Evolutionary conservation across 2,888 invertebrate genomes (phyloP), one percentile per base, ranked within the genome.

Genomic region (Scaptomyza polygonia): DNA sequence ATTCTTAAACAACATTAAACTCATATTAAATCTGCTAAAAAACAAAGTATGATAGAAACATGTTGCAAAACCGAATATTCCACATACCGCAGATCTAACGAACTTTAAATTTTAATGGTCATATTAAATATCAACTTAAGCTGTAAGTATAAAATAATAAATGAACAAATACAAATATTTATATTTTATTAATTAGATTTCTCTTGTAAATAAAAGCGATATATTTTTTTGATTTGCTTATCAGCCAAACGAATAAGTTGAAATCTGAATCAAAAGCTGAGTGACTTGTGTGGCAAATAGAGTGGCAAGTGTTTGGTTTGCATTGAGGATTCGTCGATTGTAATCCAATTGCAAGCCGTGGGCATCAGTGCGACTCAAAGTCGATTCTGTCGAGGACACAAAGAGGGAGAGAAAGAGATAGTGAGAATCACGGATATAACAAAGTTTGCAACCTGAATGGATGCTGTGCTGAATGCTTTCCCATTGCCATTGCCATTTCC

Each of bases 341-440:
- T 72, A 72, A 72, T 72, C 59, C 67, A 72, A 72, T 72, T 72
- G 67, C 51, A 63, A 21, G 67, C 51, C 53, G 58, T 52, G 55
- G 58, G 71, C 63, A 62, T 34, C 47, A 43, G 36, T 32, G 36
- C 53, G 61, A 58, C 48, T 64, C 45, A 59, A 69, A 69, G 69
- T 70, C 54, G 43, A 55, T 52, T 48, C 48, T 29, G 32, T 34
- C 48, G 32, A 39, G 45, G 51, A n/a, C 62, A 32, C 62, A 32
- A 1, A 39, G 8, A 39, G 7, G 3, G 14, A 8, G 14, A 40
- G 8, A 4, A 7, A 6, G 40, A 39, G 14, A 16, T 4, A n/a
- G 34, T 5, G 3, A 8, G 39, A 40, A 29, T 27, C 18, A 16
- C 18, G 14, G 47, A 39, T 44, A 48, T 27, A 32, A 42, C 45